phyloP scores from a whole-genome alignment of 2,797 vertebrate genomes.

The Girardinus metallicus region DNA sequence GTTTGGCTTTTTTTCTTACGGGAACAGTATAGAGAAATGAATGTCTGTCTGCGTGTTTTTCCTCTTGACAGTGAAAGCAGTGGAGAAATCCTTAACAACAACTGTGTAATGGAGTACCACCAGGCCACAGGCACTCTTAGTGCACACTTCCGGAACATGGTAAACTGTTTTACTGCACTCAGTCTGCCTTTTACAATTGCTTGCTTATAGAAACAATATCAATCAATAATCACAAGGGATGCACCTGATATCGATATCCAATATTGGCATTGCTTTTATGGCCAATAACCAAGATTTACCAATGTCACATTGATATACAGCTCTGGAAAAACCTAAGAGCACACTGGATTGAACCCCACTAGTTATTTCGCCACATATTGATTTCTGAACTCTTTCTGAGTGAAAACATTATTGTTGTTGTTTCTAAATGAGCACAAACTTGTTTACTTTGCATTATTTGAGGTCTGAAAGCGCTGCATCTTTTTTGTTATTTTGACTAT shows the following conservation, averaged over 20 bases:
- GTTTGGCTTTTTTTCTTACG: background rate
- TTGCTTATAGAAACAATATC: background rate
- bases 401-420: too few species aligned
- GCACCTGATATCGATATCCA: too few species aligned
- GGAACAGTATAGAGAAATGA: background rate
- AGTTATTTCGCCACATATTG: too few species aligned
- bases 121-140: conserved; percentile 82
- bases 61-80: conserved; percentile 87
- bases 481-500: too few species aligned
- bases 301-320: too few species aligned
- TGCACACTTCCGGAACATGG: conserved; percentile 90
- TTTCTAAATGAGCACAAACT: too few species aligned
- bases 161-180: conserved; percentile 46
- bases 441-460: too few species aligned
- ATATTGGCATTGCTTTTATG: background rate
- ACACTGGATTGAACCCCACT: too few species aligned
- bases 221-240: background rate
- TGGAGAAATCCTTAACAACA: conserved; percentile 95
- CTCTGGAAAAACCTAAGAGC: too few species aligned
- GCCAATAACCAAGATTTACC: background rate
- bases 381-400: too few species aligned
- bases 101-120: conserved; percentile 94
- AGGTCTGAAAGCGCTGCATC: too few species aligned
- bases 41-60: background rate
- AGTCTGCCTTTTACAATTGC: background rate